Evolutionary conservation across 2,888 invertebrate genomes (phyloP), one percentile per base, ranked within the genome.

Genomic region (Sycophila texana): DNA sequence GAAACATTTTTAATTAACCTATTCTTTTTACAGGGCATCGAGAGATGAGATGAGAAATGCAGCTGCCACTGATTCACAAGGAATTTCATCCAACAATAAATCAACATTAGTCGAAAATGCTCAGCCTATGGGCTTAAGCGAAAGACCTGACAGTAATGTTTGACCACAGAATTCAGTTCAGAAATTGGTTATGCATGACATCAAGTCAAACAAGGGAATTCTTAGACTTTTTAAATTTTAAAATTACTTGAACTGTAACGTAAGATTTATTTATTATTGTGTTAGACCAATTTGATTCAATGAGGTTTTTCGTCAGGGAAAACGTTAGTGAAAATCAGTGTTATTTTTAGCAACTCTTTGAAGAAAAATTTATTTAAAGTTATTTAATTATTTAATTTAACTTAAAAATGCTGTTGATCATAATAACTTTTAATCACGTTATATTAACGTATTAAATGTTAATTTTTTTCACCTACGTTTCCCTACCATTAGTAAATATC

Each of bases 41-140:
- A 92, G 93, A 84, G 95, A 95, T 84, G 95, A 96, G 86, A 96
- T 96, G 96, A 75, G 95, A 90, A 93, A 92, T 90, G 92, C 94
- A 88, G 94, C 94, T 83, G 93, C 92, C 58, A 89, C 88, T 73
- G 91, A 89, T 76, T 74, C 83, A 79, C 83, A 86, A 83, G 84
- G 83, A 86, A 75, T 84, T 79, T 74, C 82, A 80, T 91, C 93
- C 82, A 94, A 92, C 85, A 94, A 95, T 91, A 94, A 94, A 86
- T 94, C 95, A 86, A 94, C 93, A 87, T 94, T 96, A 88, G 95
- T 96, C 86, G 93, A 94, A 88, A 95, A 96, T 92, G 96, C 95
- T 88, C 95, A 95, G 91, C 96, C 96, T 63, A 93, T 95, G 90
- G 94, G 94, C 91, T 93, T 95, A 90, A 94, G 95, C 84, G 94